Evolutionary conservation across 2,113 vertebrate species (phyloP), one percentile per base, ranked within the genome.

Genomic region (Himantopus leucocephalus): DNA sequence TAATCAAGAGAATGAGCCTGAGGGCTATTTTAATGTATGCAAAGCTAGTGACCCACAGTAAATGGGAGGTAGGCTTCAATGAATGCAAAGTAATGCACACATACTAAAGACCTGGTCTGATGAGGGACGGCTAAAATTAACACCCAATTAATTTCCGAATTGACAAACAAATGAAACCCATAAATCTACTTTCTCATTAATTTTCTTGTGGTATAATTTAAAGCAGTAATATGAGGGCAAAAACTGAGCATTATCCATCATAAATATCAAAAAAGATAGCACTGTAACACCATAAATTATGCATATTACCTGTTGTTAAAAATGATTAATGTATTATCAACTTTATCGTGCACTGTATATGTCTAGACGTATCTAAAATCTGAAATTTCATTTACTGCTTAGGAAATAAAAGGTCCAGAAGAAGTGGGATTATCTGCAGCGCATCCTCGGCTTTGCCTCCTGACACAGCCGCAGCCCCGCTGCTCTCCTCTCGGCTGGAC

Each of bases 91-190:
- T 98, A 99, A 98, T 98, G 98, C 98, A 96, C 94, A 97, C 98
- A 98, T 95, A 98, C 98, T 98, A 98, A 97, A 98, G 98, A 98
- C 98, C 98, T 96, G 98, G 97, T 98, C 98, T 99, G 99, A 99
- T 99, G 99, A 99, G 99, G 99, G 99, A 99, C 98, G 98, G 99
- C 99, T 99, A 99, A 99, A 99, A 99, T 99, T 99, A 99, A 99
- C 99, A 99, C 99, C 99, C 99, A 99, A 99, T 99, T 99, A 99
- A 99, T 99, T 99, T 99, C 98, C 94, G 97, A 99, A 99, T 99
- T 99, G 99, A 99, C 99, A 99, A 99, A 99, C 99, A 99, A 99
- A 99, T 99, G 99, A 99, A 99, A 99, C 98, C 98, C 99, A 99
- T 99, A 99, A 99, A 99, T 99, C 99, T 99, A 99, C 98, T 99